A percentile compares a stretch with the other conserved stretches of the same genome.
Evolutionary conservation across 2,113 vertebrate genomes (phyloP).

Genomic region (Muscicapa adusta): DNA sequence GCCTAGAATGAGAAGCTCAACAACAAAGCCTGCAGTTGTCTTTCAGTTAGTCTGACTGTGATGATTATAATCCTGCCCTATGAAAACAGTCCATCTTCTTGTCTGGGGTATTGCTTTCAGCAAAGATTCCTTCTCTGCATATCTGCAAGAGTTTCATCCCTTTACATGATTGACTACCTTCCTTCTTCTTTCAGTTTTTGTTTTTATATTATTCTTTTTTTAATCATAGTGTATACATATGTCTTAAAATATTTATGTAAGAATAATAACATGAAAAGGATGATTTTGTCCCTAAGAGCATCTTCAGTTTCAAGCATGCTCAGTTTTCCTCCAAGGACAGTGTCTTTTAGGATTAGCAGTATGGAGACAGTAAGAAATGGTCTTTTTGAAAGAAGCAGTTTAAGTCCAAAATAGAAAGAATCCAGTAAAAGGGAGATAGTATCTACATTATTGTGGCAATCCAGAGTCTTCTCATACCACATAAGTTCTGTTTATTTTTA

Average conservation of each 20-base stretch:
- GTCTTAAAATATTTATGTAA: not conserved
- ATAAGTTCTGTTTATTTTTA: not conserved
- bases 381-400: not conserved
- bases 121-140: not conserved
- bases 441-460: not conserved
- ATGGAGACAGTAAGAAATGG: not conserved
- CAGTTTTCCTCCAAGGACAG: not conserved
- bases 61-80: not conserved
- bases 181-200: not conserved
- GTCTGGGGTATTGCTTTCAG: not conserved
- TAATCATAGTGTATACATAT: not conserved
- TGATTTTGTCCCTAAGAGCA: not conserved
- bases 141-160: not conserved
- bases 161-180: not conserved
- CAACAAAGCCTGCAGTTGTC: not conserved
- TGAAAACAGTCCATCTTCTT: not conserved
- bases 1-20: not conserved
- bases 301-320: not conserved
- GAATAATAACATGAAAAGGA: not conserved
- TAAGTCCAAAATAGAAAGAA: not conserved
- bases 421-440: not conserved
- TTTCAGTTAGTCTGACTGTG: not conserved
- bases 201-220: not conserved
- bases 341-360: not conserved
- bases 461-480: not conserved